These are phyloP conservation scores for Aphaenogaster floridana DNA, from an alignment of 1,140 invertebrate species.

Conservation along the genomic window DNA sequence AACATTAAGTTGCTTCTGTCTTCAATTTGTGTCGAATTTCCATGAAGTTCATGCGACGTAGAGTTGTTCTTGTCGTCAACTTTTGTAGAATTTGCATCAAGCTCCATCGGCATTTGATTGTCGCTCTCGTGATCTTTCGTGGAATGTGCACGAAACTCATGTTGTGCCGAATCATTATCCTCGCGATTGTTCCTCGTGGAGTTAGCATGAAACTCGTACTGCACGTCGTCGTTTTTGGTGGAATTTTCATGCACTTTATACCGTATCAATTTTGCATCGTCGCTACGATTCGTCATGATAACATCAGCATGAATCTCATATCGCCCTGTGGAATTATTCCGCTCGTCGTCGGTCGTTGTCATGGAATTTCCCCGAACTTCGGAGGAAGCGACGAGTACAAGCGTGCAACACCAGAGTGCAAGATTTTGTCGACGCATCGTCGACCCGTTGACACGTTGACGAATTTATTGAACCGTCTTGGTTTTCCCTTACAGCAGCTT, in stretches of 20 bases:
- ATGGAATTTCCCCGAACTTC: background rate
- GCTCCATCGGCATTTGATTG: background rate
- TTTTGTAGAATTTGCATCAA: background rate
- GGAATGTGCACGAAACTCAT: background rate
- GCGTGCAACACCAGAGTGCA: slow-evolving; percentile 12
- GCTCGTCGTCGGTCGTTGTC: background rate
- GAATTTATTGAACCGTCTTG: slow-evolving; percentile 9
- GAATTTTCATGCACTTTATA: background rate
- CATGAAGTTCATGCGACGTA: background rate
- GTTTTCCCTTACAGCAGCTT: background rate
- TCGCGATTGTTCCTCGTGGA: background rate
- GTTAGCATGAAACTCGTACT: background rate
- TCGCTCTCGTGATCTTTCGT: background rate
- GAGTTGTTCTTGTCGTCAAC: background rate
- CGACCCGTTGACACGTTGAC: background rate
- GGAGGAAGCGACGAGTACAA: background rate
- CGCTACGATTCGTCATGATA: too few species aligned
- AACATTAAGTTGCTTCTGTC: background rate
- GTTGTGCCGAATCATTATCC: background rate
- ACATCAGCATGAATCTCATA: background rate
- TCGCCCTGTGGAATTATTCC: background rate
- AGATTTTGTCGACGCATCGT: background rate
- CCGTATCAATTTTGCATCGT: background rate
- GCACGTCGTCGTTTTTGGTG: background rate
- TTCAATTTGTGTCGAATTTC: background rate